Conservation (phyloP, 2,888 invertebrate species). For the Orthosia gothica region DNA sequence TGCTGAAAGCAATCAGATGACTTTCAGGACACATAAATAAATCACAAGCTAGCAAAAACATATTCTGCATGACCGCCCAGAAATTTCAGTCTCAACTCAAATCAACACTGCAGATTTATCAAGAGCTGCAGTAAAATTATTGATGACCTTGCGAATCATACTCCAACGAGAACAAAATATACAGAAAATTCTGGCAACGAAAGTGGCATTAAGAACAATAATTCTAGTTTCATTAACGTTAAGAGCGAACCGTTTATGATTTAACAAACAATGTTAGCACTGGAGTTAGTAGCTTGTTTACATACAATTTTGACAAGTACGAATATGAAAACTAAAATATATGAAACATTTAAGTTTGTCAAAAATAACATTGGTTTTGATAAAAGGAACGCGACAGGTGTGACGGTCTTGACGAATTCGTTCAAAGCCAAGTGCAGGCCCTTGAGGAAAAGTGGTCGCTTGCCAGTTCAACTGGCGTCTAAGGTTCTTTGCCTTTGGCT, state of each 20-base stretch:
- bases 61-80: not conserved
- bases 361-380: constrained; percentile 39
- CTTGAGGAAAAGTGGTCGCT: constrained; percentile 42
- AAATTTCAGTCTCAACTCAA: not conserved
- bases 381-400: constrained; percentile 35
- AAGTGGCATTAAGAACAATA: constrained; percentile 50
- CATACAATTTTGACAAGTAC: constrained; percentile 46
- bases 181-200: constrained; percentile 57
- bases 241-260: constrained; percentile 50
- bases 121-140: constrained; percentile 31
- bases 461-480: constrained; percentile 50
- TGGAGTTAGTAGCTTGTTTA: constrained; percentile 63
- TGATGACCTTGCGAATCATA: constrained; percentile 32
- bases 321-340: constrained; percentile 22
- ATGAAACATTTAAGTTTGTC: constrained; percentile 2
- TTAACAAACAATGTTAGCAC: constrained; percentile 53
- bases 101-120: constrained; percentile 16
- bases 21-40: not conserved
- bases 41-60: not conserved
- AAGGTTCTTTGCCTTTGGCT: constrained; percentile 18
- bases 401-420: constrained; percentile 51
- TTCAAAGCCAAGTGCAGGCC: constrained; percentile 69
- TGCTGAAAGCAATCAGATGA: constrained; percentile 16
- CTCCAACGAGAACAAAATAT: constrained; percentile 17
- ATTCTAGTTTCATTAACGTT: constrained; percentile 59